A percentile compares a stretch with the other conserved stretches of the same genome.
These are phyloP conservation scores for Hydriomena furcata DNA, from an alignment of 2,888 invertebrate genomes.

Conservation along the genomic window DNA sequence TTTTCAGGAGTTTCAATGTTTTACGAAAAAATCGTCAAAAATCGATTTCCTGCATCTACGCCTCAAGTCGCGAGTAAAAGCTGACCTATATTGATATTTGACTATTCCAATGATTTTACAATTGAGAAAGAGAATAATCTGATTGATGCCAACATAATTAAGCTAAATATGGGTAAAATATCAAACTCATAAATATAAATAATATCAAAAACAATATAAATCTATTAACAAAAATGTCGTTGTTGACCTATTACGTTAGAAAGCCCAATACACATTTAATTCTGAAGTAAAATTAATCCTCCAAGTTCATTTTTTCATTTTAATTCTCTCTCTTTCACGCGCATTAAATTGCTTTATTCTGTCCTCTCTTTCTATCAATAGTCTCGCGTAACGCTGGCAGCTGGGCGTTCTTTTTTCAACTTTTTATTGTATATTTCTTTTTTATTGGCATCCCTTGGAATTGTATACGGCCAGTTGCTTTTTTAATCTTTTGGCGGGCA, in stretches of 20 bases:
- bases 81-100: no score
- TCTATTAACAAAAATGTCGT: conserved; percentile 61
- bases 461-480: conserved; percentile 70
- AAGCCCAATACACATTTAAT: conserved; percentile 66
- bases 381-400: conserved; percentile 72
- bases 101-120: no score
- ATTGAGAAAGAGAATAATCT: no score
- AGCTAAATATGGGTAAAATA: no score
- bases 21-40: no score
- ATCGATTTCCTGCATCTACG: no score
- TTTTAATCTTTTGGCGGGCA: conserved; percentile 66
- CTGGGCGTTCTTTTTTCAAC: conserved; percentile 70
- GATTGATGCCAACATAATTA: no score
- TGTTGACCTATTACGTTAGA: conserved; percentile 64
- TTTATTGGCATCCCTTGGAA: conserved; percentile 72
- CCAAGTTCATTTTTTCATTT: conserved; percentile 67
- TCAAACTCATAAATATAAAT: conserved; percentile 13
- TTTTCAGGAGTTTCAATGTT: no score
- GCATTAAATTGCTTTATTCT: conserved; percentile 21
- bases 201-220: conserved; percentile 47
- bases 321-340: conserved; percentile 55
- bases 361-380: conserved; percentile 54
- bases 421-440: conserved; percentile 55
- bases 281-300: conserved; percentile 73
- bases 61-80: no score